These are phyloP conservation scores for Coenobita brevimanus DNA, from an alignment of 1,140 invertebrate genomes.

Conservation along the genomic window DNA sequence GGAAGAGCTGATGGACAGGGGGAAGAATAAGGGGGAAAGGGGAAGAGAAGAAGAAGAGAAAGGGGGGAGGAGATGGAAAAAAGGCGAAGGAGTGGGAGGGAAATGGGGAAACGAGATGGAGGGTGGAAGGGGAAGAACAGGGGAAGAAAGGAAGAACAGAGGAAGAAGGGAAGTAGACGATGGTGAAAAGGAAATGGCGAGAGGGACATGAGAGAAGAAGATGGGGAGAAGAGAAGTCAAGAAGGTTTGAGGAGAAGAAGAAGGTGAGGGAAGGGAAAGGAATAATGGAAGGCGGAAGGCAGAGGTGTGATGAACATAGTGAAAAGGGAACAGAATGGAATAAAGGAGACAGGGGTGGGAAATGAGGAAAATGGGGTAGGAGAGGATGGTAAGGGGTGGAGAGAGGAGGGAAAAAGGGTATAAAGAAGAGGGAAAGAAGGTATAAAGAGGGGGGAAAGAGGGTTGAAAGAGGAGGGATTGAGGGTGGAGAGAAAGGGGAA, in stretches of 20 bases:
- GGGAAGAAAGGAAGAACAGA: no score
- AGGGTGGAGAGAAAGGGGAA: background rate
- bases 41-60: background rate
- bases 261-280: background rate
- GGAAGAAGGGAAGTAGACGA: no score
- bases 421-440: background rate
- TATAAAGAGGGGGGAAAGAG: background rate
- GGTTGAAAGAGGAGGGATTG: background rate
- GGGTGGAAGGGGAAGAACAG: no score
- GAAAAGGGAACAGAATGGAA: background rate
- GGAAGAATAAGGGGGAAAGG: background rate
- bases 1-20: background rate
- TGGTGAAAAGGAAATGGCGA: no score
- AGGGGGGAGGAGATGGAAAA: background rate
- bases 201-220: no score
- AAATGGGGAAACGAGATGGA: no score
- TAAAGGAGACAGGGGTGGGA: background rate
- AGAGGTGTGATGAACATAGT: background rate
- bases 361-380: background rate
- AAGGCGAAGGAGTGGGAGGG: no score
- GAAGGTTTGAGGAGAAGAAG: constrained; percentile 7
- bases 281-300: background rate
- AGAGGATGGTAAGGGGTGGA: background rate
- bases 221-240: no score
- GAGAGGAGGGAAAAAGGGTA: no score